Percentiles rank a stretch among this genome's conserved stretches.
These are phyloP conservation scores for Hystrix cristata DNA, from an alignment of 2,113 vertebrate species.

Conservation along the genomic window DNA sequence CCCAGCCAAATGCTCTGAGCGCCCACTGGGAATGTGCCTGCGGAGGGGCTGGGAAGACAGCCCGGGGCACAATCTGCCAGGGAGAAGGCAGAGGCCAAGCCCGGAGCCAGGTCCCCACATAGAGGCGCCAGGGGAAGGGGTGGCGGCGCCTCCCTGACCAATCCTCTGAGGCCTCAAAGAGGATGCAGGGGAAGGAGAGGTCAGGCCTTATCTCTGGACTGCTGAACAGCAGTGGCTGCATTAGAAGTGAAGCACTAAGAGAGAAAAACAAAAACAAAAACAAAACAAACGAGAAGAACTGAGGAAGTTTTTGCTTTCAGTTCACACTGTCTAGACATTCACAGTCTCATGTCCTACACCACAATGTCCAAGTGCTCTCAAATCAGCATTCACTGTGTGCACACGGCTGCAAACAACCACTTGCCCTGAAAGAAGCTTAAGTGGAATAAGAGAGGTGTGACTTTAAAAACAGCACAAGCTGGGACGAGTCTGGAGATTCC, in stretches of 20 bases:
- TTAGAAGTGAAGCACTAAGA: not conserved
- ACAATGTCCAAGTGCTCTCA: not conserved
- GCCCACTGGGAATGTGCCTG: constrained; percentile 72
- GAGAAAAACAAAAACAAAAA: not conserved
- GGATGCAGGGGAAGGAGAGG: not conserved
- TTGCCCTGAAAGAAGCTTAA: not conserved
- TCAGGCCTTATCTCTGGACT: not conserved
- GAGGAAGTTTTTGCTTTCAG: not conserved
- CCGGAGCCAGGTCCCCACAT: constrained; percentile 23
- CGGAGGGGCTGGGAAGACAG: constrained; percentile 64
- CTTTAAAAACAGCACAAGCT: not conserved
- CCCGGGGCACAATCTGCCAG: constrained; percentile 55
- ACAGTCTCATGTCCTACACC: not conserved
- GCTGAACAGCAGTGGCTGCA: accelerated
- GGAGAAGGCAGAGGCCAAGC: constrained; percentile 33
- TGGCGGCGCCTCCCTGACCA: constrained; percentile 23
- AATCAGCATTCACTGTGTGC: not conserved
- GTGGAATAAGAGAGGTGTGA: not conserved
- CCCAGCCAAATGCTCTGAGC: constrained; percentile 46
- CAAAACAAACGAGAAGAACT: not conserved
- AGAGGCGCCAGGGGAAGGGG: constrained; percentile 45
- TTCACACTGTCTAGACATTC: not conserved
- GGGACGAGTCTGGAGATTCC: not conserved
- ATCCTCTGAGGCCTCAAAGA: not conserved
- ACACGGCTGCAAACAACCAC: not conserved